These are phyloP conservation scores for Himalopsyche kuldschensis DNA, from an alignment of 2,888 invertebrate species.

Conservation along the genomic window DNA sequence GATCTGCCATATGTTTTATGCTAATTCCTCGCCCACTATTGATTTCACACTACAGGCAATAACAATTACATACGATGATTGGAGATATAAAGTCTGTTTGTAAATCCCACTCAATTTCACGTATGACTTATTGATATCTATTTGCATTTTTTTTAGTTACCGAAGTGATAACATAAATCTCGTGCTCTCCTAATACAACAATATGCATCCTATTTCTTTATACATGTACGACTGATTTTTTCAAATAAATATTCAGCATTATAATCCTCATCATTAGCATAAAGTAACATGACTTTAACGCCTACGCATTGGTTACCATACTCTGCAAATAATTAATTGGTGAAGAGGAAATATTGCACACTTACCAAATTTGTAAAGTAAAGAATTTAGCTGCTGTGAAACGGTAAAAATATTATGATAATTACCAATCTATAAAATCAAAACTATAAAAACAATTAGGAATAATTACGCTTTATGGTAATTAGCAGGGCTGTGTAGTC, in stretches of 20 bases:
- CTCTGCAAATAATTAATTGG: not conserved
- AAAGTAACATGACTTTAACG: not conserved
- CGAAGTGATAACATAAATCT: not conserved
- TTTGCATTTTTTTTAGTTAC: not conserved
- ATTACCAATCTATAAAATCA: no score
- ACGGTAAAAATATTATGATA: no score
- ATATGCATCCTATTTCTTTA: not conserved
- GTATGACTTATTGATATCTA: not conserved
- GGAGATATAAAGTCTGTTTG: not conserved
- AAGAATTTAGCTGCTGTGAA: not conserved
- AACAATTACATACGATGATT: not conserved
- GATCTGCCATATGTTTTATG: not conserved
- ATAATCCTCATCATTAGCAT: not conserved
- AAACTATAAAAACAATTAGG: no score
- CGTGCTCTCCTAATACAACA: not conserved
- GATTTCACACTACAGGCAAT: not conserved
- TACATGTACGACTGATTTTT: not conserved
- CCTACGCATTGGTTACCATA: not conserved
- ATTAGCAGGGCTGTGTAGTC: no score
- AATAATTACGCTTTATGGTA: no score
- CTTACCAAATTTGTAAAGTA: not conserved
- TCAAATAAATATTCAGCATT: not conserved
- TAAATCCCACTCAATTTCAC: not conserved
- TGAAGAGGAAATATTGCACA: not conserved
- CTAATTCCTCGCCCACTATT: not conserved